These are phyloP conservation scores for Urechis unicinctus DNA, from an alignment of 2,888 invertebrate genomes.

Conservation along the genomic window DNA sequence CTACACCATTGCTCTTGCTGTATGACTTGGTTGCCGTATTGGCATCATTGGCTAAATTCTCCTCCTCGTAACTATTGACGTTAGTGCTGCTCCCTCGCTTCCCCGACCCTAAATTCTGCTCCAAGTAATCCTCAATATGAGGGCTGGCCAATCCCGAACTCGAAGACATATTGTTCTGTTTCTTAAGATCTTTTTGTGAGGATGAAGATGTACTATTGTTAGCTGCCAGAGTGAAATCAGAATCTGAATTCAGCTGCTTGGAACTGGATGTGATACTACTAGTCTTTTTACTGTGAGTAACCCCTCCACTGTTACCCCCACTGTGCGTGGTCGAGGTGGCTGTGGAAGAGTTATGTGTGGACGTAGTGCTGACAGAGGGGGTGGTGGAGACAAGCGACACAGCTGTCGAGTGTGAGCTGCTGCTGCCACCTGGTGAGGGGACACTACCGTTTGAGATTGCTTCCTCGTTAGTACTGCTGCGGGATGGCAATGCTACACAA, in stretches of 20 bases:
- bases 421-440: conserved; percentile 2
- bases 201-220: conserved; percentile 1
- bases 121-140: conserved; percentile 5
- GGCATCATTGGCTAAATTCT: conserved; percentile 34
- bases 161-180: conserved; percentile 6
- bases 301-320: conserved; percentile 2
- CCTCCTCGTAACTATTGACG: conserved; percentile 26
- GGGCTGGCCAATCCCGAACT: background rate
- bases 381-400: no score
- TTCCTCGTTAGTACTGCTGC: conserved; percentile 49
- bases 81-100: conserved; percentile 16
- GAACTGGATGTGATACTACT: background rate
- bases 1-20: conserved; percentile 28
- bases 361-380: conserved; percentile 9
- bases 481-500: conserved; percentile 44
- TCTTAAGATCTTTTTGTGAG: conserved; percentile 8
- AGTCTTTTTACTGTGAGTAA: background rate
- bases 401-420: no score
- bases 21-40: conserved; percentile 12
- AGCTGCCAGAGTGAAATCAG: background rate
- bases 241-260: conserved; percentile 9
- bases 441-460: conserved; percentile 45
- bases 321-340: background rate
- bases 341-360: background rate
- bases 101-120: conserved; percentile 20